Conservation (phyloP, 2,113 vertebrate species). For the Connochaetes taurinus region DNA sequence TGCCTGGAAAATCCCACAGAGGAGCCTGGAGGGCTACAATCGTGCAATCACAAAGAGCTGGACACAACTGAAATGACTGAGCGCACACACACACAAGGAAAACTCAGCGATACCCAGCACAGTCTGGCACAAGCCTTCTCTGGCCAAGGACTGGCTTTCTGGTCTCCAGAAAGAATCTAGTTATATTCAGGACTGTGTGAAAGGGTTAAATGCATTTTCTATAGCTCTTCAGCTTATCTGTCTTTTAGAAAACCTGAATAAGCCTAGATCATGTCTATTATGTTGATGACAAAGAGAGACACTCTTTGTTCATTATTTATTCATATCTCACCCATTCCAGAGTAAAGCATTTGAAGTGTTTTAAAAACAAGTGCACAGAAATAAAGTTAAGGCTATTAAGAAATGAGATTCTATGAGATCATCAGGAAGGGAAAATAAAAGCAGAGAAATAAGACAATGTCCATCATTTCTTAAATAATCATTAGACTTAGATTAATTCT, state of each 20-base stretch:
- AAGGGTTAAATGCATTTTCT: not conserved
- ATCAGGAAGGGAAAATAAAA: not conserved
- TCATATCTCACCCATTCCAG: not conserved
- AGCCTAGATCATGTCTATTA: not conserved
- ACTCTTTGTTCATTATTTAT: not conserved
- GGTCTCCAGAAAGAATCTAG: not conserved
- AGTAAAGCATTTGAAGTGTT: not conserved
- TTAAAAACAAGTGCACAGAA: not conserved
- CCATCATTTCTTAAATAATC: not conserved
- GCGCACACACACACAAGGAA: not conserved
- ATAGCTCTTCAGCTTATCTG: not conserved
- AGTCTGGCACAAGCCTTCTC: not conserved
- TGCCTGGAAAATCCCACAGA: not conserved
- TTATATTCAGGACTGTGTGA: not conserved
- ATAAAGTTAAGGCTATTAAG: not conserved
- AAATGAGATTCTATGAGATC: not conserved
- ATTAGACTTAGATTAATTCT: not conserved
- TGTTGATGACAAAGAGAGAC: not conserved
- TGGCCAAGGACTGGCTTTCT: not conserved
- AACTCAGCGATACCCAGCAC: not conserved
- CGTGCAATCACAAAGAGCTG: not conserved
- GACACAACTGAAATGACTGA: not conserved
- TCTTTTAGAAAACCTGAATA: constrained; percentile 14
- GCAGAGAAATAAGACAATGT: not conserved
- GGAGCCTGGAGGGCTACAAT: not conserved